Conservation (phyloP, 1,140 invertebrate species). For the Drosophila suzukii region DNA sequence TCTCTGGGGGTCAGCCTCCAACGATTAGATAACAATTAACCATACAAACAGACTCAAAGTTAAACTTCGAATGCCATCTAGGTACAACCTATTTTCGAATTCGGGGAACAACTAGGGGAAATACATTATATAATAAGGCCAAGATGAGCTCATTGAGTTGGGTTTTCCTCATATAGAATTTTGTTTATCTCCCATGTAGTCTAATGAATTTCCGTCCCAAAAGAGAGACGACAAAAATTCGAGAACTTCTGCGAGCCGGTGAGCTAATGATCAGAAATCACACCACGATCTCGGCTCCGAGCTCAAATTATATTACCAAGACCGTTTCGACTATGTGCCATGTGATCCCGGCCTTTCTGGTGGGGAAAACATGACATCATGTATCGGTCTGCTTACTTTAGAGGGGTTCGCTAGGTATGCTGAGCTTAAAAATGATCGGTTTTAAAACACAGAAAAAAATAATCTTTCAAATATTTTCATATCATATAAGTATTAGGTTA, state of each 20-base stretch:
- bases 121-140: conserved; percentile 19
- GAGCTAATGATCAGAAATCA: conserved; percentile 74
- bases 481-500: too few relatives aligned
- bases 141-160: conserved; percentile 62
- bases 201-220: conserved; percentile 60
- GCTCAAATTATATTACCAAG: conserved; percentile 43
- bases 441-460: conserved; percentile 4
- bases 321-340: conserved; percentile 25
- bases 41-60: conserved; percentile 25
- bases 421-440: conserved; percentile 5
- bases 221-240: conserved; percentile 43
- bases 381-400: conserved; percentile 37
- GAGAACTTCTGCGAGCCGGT: conserved; percentile 46
- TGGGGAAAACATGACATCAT: conserved; percentile 68
- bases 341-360: conserved; percentile 51
- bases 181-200: neutral
- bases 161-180: neutral
- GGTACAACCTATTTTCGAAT: conserved; percentile 6
- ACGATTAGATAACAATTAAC: conserved; percentile 67
- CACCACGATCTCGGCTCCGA: conserved; percentile 36
- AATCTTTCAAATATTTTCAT: too few relatives aligned
- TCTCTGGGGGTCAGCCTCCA: conserved; percentile 62
- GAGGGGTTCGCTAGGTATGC: conserved; percentile 27
- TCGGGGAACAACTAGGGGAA: conserved; percentile 4
- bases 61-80: conserved; percentile 23